Percentiles rank a stretch among this genome's conserved stretches.
Conservation (phyloP, 2,888 invertebrate species). For the Pteria penguin region DNA sequence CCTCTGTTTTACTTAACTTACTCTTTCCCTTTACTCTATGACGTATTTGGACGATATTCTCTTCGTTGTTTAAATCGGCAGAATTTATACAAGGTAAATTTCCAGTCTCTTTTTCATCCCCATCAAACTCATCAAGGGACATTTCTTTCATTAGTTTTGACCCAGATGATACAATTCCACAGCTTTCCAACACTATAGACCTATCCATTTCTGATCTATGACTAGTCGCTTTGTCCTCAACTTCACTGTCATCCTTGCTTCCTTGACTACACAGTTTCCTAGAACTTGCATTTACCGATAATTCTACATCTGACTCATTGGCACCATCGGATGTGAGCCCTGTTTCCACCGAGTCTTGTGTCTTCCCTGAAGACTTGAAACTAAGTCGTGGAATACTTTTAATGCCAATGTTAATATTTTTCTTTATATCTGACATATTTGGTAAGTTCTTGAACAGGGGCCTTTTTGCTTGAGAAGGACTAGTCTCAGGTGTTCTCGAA, state of each 20-base stretch:
- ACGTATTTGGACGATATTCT: not conserved
- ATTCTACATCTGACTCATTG: not conserved
- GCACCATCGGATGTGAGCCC: not conserved
- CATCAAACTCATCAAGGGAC: not conserved
- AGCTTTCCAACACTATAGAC: not conserved
- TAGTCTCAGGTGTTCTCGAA: slow-evolving; percentile 20
- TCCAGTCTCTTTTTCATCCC: too few species aligned
- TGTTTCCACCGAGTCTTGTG: not conserved
- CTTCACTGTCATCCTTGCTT: slow-evolving; percentile 16
- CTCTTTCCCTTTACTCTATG: too few species aligned
- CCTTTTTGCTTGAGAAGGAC: slow-evolving; percentile 15
- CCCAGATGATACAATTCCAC: not conserved
- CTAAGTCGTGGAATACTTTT: slow-evolving; percentile 51
- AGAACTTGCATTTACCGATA: too few species aligned
- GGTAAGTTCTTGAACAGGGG: slow-evolving; percentile 5
- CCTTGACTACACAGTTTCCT: not conserved
- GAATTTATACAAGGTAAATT: too few species aligned
- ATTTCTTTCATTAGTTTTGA: not conserved
- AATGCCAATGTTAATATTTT: slow-evolving; percentile 48
- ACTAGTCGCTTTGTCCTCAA: not conserved
- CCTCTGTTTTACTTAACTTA: not conserved
- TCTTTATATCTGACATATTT: slow-evolving; percentile 36
- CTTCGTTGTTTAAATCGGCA: too few species aligned
- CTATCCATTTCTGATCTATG: too few species aligned
- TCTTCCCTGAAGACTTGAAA: slow-evolving; percentile 42